Evolutionary conservation across 2,888 invertebrate genomes (phyloP).

Genomic region (Phaonia tiefii): DNA sequence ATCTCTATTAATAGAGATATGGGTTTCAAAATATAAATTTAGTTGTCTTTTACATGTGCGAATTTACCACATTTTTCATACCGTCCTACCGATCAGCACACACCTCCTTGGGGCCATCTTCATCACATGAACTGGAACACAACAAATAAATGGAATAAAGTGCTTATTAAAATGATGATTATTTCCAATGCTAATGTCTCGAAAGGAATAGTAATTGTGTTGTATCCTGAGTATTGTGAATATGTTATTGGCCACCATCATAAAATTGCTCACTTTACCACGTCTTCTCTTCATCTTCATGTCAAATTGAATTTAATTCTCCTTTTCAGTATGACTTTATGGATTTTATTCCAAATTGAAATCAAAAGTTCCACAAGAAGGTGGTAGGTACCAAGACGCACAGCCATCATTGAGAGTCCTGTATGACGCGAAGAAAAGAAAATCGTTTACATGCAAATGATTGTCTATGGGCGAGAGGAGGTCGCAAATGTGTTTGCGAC

Average conservation of each 20-base stretch:
- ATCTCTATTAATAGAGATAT: too few species aligned
- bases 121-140: neutral
- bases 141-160: conserved; percentile 36
- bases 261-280: neutral
- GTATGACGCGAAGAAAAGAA: conserved; percentile 7
- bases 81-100: neutral
- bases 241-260: conserved; percentile 32
- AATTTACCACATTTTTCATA: neutral
- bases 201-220: too few species aligned
- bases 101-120: neutral
- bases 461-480: neutral
- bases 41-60: too few species aligned
- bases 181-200: conserved; percentile 42
- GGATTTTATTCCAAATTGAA: conserved; percentile 20
- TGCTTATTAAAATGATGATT: conserved; percentile 61
- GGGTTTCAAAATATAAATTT: too few species aligned
- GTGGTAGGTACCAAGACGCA: neutral
- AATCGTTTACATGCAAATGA: conserved; percentile 66
- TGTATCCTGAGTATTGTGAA: neutral
- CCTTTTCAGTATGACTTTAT: neutral
- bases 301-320: conserved; percentile 50
- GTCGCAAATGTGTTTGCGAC: neutral
- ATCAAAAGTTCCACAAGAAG: conserved; percentile 25
- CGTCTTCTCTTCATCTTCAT: conserved; percentile 30
- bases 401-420: neutral